phyloP scores from a whole-genome alignment of 2,113 vertebrate genomes.

The Gallinago media region DNA sequence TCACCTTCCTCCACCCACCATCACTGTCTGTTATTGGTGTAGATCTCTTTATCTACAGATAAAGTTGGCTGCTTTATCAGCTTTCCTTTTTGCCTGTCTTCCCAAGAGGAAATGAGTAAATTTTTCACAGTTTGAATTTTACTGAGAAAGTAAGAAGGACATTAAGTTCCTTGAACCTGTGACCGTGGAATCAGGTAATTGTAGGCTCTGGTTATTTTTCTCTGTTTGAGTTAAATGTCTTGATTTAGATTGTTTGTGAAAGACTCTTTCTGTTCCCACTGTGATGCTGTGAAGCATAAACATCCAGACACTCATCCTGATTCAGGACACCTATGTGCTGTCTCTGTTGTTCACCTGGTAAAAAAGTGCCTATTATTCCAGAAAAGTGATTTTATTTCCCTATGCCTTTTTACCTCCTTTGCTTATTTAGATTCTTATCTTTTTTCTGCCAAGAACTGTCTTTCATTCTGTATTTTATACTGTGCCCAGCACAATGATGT shows the following conservation, averaged over 20 bases:
- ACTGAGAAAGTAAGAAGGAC: neutral
- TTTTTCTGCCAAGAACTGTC: neutral
- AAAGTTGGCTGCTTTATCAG: neutral
- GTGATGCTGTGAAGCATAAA: neutral
- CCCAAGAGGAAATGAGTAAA: neutral
- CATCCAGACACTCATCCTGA: neutral
- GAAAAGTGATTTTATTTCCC: neutral
- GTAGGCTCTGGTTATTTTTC: neutral
- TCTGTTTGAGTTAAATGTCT: neutral
- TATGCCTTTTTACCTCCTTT: neutral
- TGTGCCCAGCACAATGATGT: neutral
- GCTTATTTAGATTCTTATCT: neutral
- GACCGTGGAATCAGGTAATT: neutral
- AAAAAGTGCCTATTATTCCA: neutral
- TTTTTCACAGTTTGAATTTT: constrained; percentile 17
- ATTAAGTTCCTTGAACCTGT: neutral
- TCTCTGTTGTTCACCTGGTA: neutral
- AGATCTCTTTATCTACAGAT: neutral
- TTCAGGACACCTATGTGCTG: neutral
- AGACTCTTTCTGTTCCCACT: neutral
- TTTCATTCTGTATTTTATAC: neutral
- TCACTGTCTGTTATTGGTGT: neutral
- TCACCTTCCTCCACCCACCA: neutral
- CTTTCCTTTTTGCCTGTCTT: neutral
- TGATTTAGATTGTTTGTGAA: neutral